These are phyloP conservation scores for Lacanobia wlatinum DNA, from an alignment of 2,888 invertebrate species.

Conservation along the genomic window DNA sequence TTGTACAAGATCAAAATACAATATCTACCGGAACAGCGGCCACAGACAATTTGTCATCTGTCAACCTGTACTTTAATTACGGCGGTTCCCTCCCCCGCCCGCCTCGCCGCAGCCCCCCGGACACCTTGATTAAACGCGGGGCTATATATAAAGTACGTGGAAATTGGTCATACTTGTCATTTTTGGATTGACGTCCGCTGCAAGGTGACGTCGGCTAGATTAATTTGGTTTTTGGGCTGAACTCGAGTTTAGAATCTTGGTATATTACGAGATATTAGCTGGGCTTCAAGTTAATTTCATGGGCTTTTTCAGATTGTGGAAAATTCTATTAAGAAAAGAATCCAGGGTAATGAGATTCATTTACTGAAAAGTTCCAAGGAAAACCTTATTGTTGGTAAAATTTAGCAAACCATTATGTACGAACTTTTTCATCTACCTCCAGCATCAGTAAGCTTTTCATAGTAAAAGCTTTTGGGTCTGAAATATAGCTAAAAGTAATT, in stretches of 20 bases:
- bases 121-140: slow-evolving; percentile 86
- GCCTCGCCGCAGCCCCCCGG: slow-evolving; percentile 62
- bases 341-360: not conserved
- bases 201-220: slow-evolving; percentile 57
- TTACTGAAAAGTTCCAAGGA: not conserved
- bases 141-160: slow-evolving; percentile 79
- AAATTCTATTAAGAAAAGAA: not conserved
- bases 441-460: not conserved
- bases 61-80: slow-evolving; percentile 88
- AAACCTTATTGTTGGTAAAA: not conserved
- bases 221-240: slow-evolving; percentile 59
- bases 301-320: not conserved
- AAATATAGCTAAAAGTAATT: not conserved
- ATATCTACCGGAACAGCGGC: slow-evolving; percentile 72
- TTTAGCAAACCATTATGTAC: not conserved
- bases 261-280: slow-evolving; percentile 3
- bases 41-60: slow-evolving; percentile 85
- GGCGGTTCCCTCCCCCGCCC: slow-evolving; percentile 53
- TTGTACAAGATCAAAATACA: slow-evolving; percentile 70
- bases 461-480: not conserved
- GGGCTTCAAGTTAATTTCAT: slow-evolving; percentile 31
- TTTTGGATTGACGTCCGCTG: slow-evolving; percentile 72
- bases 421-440: not conserved
- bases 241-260: slow-evolving; percentile 22
- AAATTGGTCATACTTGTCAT: slow-evolving; percentile 75